A percentile compares a stretch with the other conserved stretches of the same genome.
Conservation (phyloP, 2,113 vertebrate species). For the Perccottus glenii region DNA sequence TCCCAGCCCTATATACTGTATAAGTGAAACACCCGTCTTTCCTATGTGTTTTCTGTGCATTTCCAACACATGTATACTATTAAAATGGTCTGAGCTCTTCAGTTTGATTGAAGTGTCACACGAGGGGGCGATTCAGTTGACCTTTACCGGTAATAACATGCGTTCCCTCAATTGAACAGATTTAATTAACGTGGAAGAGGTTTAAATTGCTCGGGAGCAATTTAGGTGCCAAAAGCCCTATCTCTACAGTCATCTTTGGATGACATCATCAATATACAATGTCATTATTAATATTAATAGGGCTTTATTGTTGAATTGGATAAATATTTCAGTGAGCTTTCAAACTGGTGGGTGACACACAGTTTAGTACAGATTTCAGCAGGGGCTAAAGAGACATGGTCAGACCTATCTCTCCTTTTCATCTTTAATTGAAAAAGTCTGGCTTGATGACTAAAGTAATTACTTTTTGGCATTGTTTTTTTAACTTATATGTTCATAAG, state of each 20-base stretch:
- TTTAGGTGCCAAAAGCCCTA: slow-evolving; percentile 17
- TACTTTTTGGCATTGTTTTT: too few relatives aligned
- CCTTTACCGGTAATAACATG: slow-evolving; percentile 37
- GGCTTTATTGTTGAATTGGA: too few relatives aligned
- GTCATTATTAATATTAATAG: too few relatives aligned
- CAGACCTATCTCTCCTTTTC: too few relatives aligned
- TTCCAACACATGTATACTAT: neutral
- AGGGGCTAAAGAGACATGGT: too few relatives aligned
- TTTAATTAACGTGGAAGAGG: slow-evolving; percentile 34
- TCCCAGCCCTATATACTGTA: neutral
- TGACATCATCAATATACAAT: too few relatives aligned
- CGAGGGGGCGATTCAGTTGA: slow-evolving; percentile 24
- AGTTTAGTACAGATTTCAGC: too few relatives aligned
- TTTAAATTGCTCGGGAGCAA: slow-evolving; percentile 40
- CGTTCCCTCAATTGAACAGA: slow-evolving; percentile 9
- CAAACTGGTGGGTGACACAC: too few relatives aligned
- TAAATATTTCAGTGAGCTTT: too few relatives aligned
- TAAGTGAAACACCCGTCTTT: neutral
- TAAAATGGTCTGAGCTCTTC: neutral
- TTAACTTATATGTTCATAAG: too few relatives aligned
- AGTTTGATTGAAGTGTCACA: slow-evolving; percentile 22
- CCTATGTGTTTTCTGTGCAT: neutral
- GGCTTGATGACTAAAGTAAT: too few relatives aligned
- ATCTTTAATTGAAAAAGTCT: too few relatives aligned
- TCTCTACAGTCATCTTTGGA: neutral